Base-by-base conservation (phyloP, 2,888 invertebrate genomes). In the Ommatoiulus sabulosus region DNA sequence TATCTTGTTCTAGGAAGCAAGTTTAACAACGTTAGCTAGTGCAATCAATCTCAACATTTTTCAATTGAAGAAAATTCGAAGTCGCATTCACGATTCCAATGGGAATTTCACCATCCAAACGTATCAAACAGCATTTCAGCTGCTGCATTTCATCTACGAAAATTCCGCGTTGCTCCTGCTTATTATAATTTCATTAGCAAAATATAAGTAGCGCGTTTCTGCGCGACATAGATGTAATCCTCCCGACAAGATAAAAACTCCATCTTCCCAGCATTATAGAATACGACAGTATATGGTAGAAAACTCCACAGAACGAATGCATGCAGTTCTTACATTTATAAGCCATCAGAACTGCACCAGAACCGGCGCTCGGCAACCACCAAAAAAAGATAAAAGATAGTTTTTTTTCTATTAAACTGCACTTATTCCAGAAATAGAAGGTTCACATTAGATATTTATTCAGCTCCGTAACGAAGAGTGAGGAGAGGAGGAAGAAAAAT, bases 131-230 rank as follows among this genome's bases (percentile, higher is more conserved):
- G 52, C 0, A 35, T 52, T 2, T 2, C 2, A 12, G 52, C 5
- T 12, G 52, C 52, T 52, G 52, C 0, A 35, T 52, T 35, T 35
- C 35, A 35, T 35, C 35, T 35, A 35, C 35, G 35, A 35, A 2
- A 35, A 35, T 35, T 35, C 52, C 15, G 52, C 10, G 15, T 1
- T 12, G 52, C 52, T 15, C 52, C 52, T 4, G 10, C 10, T 52
- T 52, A 52, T 57, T 57, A 57, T n/a, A 57, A 57, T 57, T n/a
- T 57, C 57, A 57, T n/a, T n/a, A 57, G n/a, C 57, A n/a, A 57
- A 52, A 35, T 35, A 35, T 35, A 17, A 57, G 57, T n/a, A 57
- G 57, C 12, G n/a, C 57, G n/a, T 57, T 57, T n/a, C n/a, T 35
- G 35, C 3, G 57, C 57, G 4, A 5, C 57, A n/a, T n/a, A 57